Percentiles rank a stretch among this genome's conserved stretches.
Evolutionary conservation across 2,888 invertebrate species (phyloP).

Genomic region (Orthosia gothica): DNA sequence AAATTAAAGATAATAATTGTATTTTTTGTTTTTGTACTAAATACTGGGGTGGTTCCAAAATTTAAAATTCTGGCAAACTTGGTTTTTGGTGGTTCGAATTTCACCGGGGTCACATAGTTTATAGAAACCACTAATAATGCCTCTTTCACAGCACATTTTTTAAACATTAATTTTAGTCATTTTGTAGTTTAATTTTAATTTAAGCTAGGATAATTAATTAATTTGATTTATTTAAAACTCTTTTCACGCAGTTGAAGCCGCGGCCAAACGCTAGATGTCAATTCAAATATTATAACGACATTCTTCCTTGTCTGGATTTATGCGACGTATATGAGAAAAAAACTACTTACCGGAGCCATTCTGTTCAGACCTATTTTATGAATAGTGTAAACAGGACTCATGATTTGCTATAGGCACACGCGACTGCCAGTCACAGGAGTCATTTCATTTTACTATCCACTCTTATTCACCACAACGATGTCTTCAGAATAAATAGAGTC

Average conservation of each 20-base stretch:
- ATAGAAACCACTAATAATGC: neutral
- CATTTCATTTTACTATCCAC: slow-evolving; percentile 70
- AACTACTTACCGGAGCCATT: slow-evolving; percentile 81
- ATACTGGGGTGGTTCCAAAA: too few relatives aligned
- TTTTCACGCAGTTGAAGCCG: too few relatives aligned
- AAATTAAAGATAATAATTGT: too few relatives aligned
- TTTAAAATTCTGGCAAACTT: too few relatives aligned
- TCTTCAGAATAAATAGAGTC: slow-evolving; percentile 82
- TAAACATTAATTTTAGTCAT: too few relatives aligned
- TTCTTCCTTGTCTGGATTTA: neutral
- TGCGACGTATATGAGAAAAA: neutral
- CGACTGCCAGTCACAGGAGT: slow-evolving; percentile 49
- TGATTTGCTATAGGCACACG: slow-evolving; percentile 63
- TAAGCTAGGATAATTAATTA: too few relatives aligned
- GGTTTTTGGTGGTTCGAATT: too few relatives aligned
- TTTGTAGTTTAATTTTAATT: too few relatives aligned
- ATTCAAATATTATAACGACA: neutral
- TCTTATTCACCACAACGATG: slow-evolving; percentile 73
- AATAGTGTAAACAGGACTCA: slow-evolving; percentile 85
- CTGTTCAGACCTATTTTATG: slow-evolving; percentile 81
- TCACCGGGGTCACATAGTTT: too few relatives aligned
- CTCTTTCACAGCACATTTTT: neutral
- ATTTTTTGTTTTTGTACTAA: too few relatives aligned
- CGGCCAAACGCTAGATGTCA: neutral
- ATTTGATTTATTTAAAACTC: too few relatives aligned